Percentiles rank a stretch among this genome's conserved stretches.
phyloP scores from a whole-genome alignment of 2,888 invertebrate species.

The Pachycephus smyrnensis region DNA sequence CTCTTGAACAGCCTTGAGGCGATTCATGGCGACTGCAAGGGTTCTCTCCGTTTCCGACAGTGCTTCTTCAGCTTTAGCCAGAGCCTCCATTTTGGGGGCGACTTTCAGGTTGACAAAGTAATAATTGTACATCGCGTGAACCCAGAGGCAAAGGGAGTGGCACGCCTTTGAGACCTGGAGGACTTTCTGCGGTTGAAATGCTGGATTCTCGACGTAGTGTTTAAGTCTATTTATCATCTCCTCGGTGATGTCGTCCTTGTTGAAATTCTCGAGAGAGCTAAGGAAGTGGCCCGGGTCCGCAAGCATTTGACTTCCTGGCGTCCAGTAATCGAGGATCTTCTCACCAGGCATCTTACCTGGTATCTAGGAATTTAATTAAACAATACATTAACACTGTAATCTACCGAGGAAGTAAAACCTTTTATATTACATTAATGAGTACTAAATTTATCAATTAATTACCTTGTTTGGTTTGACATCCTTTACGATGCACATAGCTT shows the following conservation, averaged over 20 bases:
- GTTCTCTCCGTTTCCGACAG: constrained; percentile 75
- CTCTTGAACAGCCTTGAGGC: constrained; percentile 81
- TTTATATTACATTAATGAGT: background rate
- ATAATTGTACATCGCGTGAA: constrained; percentile 93
- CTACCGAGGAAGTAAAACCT: background rate
- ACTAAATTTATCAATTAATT: constrained; percentile 20
- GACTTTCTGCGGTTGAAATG: constrained; percentile 81
- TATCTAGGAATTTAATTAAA: constrained; percentile 62
- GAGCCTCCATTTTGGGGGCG: constrained; percentile 89
- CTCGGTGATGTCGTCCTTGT: constrained; percentile 86
- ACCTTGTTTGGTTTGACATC: constrained; percentile 82
- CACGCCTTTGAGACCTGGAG: constrained; percentile 82
- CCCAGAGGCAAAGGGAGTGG: constrained; percentile 88
- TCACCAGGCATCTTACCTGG: constrained; percentile 78
- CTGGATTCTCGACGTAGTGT: constrained; percentile 80
- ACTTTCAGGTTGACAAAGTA: constrained; percentile 87
- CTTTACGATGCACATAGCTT: constrained; percentile 86
- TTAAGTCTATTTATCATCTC: constrained; percentile 85
- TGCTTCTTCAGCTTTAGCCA: constrained; percentile 79
- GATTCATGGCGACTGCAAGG: constrained; percentile 79
- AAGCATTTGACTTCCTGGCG: constrained; percentile 84
- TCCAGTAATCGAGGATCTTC: constrained; percentile 91
- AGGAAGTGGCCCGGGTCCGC: constrained; percentile 87
- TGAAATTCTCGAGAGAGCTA: constrained; percentile 84
- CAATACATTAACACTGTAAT: background rate